Percentiles rank a stretch among this genome's conserved stretches.
phyloP scores from a whole-genome alignment of 1,140 invertebrate species.

The Bilobella aurantiaca region DNA sequence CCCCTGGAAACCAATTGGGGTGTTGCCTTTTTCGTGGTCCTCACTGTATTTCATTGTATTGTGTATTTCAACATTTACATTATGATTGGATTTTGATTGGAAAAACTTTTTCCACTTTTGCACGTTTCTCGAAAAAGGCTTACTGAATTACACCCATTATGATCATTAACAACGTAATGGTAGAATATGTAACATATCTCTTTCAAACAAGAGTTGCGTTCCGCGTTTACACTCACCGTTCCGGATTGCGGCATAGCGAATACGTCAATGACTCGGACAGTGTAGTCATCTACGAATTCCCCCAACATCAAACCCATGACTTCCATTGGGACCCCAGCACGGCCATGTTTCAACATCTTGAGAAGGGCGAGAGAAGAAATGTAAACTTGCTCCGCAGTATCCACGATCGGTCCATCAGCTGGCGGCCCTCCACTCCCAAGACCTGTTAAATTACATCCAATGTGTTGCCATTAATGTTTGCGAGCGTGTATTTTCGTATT shows the following conservation, averaged over 20 bases:
- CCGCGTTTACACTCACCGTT: slow-evolving; percentile 48
- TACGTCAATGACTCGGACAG: slow-evolving; percentile 97
- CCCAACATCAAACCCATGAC: slow-evolving; percentile 99
- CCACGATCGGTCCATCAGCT: slow-evolving; percentile 90
- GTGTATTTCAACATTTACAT: too few species aligned
- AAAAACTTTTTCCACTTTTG: too few species aligned
- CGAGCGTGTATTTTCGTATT: too few species aligned
- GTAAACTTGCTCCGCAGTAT: slow-evolving; percentile 98
- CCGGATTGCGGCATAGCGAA: slow-evolving; percentile 99
- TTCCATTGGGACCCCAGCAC: slow-evolving; percentile 99
- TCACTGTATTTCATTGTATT: too few species aligned
- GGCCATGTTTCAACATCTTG: slow-evolving; percentile 99
- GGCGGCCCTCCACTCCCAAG: slow-evolving; percentile 60
- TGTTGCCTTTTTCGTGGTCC: too few species aligned
- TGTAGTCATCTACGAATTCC: slow-evolving; percentile 99
- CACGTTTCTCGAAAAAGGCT: too few species aligned
- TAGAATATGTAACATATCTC: neutral
- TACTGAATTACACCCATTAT: too few species aligned
- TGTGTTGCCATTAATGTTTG: too few species aligned
- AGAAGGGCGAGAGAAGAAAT: slow-evolving; percentile 95
- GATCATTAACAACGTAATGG: too few species aligned
- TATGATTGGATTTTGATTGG: too few species aligned
- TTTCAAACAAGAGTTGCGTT: neutral
- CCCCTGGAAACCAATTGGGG: too few species aligned
- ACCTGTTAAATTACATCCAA: too few species aligned